Conservation (phyloP, 2,888 invertebrate genomes). For the Ptychoptera contaminata region DNA sequence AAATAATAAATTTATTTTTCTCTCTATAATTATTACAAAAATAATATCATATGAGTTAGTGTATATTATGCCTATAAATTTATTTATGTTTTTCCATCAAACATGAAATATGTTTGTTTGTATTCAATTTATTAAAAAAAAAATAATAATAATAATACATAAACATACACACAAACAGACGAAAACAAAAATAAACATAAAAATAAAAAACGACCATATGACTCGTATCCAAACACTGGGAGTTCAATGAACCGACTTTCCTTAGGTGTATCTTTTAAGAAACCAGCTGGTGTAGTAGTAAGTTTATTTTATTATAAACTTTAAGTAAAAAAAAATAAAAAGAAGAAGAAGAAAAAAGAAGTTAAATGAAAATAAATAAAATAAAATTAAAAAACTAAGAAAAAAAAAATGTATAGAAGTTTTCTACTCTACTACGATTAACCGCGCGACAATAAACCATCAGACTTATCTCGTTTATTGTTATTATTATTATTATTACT, state of each 20-base stretch:
- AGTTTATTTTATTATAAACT: conserved; percentile 6
- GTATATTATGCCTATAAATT: neutral
- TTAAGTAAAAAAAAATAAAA: neutral
- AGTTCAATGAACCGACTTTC: conserved; percentile 10
- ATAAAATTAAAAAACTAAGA: too few relatives aligned
- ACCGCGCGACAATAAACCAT: too few relatives aligned
- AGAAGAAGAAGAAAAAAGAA: neutral
- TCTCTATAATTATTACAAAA: too few relatives aligned
- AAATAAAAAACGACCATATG: conserved; percentile 9
- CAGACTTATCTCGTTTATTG: too few relatives aligned
- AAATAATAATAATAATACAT: conserved; percentile 1
- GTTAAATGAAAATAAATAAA: neutral
- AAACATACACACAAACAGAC: neutral
- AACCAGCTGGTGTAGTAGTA: neutral
- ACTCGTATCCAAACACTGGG: conserved; percentile 10
- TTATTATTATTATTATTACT: too few relatives aligned
- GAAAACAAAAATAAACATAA: neutral
- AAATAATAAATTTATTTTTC: too few relatives aligned
- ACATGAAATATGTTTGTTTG: too few relatives aligned
- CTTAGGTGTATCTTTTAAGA: conserved; percentile 8
- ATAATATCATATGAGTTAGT: neutral
- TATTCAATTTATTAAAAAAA: too few relatives aligned
- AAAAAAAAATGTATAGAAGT: neutral
- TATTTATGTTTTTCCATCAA: too few relatives aligned
- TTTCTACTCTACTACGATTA: neutral